Base-by-base conservation (phyloP, 1,140 invertebrate species). In the Aphelinus certus region DNA sequence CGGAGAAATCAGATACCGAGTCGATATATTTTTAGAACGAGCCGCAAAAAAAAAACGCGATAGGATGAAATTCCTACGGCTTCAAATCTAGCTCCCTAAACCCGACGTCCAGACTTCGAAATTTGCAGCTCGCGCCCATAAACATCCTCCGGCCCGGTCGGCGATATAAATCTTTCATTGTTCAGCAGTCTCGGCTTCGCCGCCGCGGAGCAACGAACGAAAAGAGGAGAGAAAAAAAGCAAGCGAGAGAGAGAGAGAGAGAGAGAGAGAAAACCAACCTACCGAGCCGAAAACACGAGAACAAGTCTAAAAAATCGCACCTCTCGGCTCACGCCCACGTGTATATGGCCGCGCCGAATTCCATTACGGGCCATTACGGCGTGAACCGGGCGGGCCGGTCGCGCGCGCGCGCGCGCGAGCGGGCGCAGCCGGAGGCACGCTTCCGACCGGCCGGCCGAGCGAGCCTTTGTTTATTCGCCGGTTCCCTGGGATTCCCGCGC, bases 281-380 rank as follows among this genome's bases (percentile, higher is more conserved):
- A 69, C 46, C 7, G 42, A 71, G n/a, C 26, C 53, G 58, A 57
- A 61, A 70, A 42, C 45, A 3, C 3, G 45, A 46, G 48, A 65
- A 75, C 56, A 57, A 72, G 63, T 58, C 42, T 62, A 26, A 26
- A 26, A 26, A 53, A 55, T 65, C 71, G 48, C 64, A 60, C 56
- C 57, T 67, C 42, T 10, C 51, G 51, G 43, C 79, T 79, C 78
- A 80, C 78, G 79, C 79, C 80, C 78, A 78, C 79, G 79, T 76
- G 76, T 76, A 7, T 47, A 45, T 62, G 60, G 5, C 7, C 47
- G 7, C 10, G 62, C 71, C 73, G 80, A 83, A 83, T 83, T 81
- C 81, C 80, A 82, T 84, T 82, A 81, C 79, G 77, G 71, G 79
- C 80, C 79, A 82, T 83, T 83, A 81, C 77, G 69, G 77, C 77